Base-by-base conservation (phyloP, 2,888 invertebrate genomes). In the Leucania comma region DNA sequence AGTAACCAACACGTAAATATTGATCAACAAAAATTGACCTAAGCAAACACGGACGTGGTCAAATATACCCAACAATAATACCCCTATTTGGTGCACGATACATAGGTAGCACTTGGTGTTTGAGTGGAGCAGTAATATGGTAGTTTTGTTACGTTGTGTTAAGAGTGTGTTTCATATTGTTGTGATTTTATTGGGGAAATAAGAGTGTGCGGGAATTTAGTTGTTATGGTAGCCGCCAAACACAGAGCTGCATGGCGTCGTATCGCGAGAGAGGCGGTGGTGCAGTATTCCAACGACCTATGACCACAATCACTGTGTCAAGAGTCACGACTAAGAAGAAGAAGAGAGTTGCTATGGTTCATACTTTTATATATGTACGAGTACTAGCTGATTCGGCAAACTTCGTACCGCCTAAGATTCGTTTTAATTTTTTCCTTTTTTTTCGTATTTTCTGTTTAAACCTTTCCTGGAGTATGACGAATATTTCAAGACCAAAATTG, bases 11-110 rank as follows among this genome's bases (percentile, higher is more conserved):
- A 56, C 48, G 56, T 73, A 68, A 75, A 68, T 68, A 66, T 20
- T 59, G 53, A 56, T 63, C 64, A 60, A 75, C 75, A 81, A 81
- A 77, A 82, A 50, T 63, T 73, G 78, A 63, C 79, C 81, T 60
- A 66, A 75, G 53, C 48, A 46, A 81, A 83, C 68, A 83, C 53
- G 60, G 48, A 17, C 48, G 53, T 54, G 72, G 54, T 66, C 69
- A 53, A 69, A 65, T 53, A 70, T 42, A 62, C 56, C 66, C 48
- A 60, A 62, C 58, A 56, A 71, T 63, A 72, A 69, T 68, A 24
- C 57, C 54, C 68, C 68, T 83, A 83, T 73, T 82, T 63, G 57
- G 60, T 56, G 38, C 60, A 60, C 59, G 51, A 72, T 68, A 69
- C 51, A n/a, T 48, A 48, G 42, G 20, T 48, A 20, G 46, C 42